These are phyloP conservation scores for Epinotia bilunana DNA, from an alignment of 2,888 invertebrate species.

Conservation along the genomic window DNA sequence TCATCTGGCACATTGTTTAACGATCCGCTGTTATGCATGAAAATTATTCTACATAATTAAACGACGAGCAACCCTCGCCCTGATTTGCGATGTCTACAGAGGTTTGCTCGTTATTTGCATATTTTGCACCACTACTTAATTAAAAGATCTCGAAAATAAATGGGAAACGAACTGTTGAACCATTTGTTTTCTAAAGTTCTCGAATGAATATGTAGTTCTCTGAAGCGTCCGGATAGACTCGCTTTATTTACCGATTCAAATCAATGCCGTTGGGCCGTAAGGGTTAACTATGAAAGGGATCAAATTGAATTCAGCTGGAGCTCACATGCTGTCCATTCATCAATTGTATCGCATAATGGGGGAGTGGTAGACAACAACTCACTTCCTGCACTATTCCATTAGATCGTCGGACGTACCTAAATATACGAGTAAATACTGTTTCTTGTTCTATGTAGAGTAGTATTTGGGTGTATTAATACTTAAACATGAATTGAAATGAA, in stretches of 20 bases:
- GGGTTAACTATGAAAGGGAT: slow-evolving; percentile 77
- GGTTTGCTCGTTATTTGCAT: slow-evolving; percentile 75
- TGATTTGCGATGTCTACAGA: slow-evolving; percentile 79
- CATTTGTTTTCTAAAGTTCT: slow-evolving; percentile 20
- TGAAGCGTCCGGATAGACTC: slow-evolving; percentile 34
- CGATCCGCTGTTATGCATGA: slow-evolving; percentile 77
- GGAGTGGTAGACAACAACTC: slow-evolving; percentile 74
- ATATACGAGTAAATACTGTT: background rate
- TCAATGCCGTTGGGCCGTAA: slow-evolving; percentile 73
- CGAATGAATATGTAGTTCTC: slow-evolving; percentile 5
- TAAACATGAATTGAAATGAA: background rate
- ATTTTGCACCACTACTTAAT: slow-evolving; percentile 70
- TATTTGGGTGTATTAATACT: background rate
- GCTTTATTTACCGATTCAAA: slow-evolving; percentile 77
- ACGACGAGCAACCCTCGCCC: slow-evolving; percentile 70
- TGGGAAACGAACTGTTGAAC: slow-evolving; percentile 7
- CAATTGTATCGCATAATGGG: slow-evolving; percentile 76
- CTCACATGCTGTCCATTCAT: slow-evolving; percentile 79
- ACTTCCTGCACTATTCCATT: slow-evolving; percentile 63
- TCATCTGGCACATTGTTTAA: slow-evolving; percentile 80
- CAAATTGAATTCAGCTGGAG: slow-evolving; percentile 78
- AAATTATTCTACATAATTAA: slow-evolving; percentile 83
- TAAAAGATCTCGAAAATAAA: slow-evolving; percentile 53
- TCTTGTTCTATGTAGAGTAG: background rate
- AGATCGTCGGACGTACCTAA: slow-evolving; percentile 11